Evolutionary conservation across 92 coral and sea anemone genomes (phyloP).

Genomic region (Epizoanthus rinbou): DNA sequence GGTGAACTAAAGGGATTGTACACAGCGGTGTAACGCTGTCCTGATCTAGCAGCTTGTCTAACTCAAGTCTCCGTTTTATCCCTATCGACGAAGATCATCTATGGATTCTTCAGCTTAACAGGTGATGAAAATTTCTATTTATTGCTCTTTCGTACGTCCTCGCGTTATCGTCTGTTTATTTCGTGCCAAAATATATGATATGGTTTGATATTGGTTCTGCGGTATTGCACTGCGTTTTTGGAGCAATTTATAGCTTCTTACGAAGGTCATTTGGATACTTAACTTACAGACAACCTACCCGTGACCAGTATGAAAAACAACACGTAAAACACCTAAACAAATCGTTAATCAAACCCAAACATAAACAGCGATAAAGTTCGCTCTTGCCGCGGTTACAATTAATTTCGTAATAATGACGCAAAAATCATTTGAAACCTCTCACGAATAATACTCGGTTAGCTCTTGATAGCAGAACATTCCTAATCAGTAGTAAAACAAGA

Average conservation of each 20-base stretch:
- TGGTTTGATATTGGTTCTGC: slow-evolving; percentile 10
- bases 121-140: slow-evolving; percentile 36
- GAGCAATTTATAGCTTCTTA: slow-evolving; percentile 16
- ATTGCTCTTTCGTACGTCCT: slow-evolving; percentile 9
- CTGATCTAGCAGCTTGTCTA: neutral
- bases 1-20: neutral
- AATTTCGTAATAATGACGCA: neutral
- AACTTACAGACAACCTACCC: slow-evolving; percentile 15
- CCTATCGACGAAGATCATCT: slow-evolving; percentile 39
- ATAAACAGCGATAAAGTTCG: neutral
- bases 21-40: neutral
- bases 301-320: slow-evolving; percentile 36
- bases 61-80: neutral
- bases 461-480: neutral
- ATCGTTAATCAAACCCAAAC: slow-evolving; percentile 43
- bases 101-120: slow-evolving; percentile 35
- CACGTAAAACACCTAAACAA: slow-evolving; percentile 20
- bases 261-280: slow-evolving; percentile 39
- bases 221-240: neutral
- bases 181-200: neutral
- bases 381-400: slow-evolving; percentile 9
- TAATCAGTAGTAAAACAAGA: too few relatives aligned
- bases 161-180: slow-evolving; percentile 39
- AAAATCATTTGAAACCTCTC: neutral
- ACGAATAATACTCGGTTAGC: neutral